Evolutionary conservation across 2,113 vertebrate genomes (phyloP).

Genomic region (Ailurus styani): DNA sequence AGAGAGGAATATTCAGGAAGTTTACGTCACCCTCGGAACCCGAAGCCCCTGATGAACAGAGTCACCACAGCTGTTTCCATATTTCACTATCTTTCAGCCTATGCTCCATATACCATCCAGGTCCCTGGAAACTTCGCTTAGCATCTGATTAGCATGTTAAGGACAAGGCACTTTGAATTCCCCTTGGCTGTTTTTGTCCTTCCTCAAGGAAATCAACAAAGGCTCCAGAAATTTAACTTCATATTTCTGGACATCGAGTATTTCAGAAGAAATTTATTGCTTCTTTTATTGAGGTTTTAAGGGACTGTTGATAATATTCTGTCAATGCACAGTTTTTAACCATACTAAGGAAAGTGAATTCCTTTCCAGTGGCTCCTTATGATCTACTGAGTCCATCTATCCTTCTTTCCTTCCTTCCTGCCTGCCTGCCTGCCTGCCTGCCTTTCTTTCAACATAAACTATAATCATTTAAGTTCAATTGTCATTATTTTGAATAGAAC

Average conservation of each 20-base stretch:
- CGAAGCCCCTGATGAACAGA: not conserved
- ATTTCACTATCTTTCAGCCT: conserved; percentile 30
- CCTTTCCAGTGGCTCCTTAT: not conserved
- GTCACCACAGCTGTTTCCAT: rapidly evolving
- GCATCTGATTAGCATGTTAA: not conserved
- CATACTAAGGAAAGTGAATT: not conserved
- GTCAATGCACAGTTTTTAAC: conserved; percentile 11
- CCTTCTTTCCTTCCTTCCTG: not conserved
- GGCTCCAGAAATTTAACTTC: conserved; percentile 33
- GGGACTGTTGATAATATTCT: not conserved
- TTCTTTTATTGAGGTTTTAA: conserved; percentile 25
- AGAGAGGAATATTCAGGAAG: not conserved
- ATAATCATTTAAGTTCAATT: conserved; percentile 32
- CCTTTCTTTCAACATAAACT: not conserved
- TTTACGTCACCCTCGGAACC: not conserved
- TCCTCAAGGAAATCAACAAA: conserved; percentile 6
- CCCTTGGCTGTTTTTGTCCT: not conserved
- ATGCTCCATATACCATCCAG: not conserved
- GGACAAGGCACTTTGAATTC: not conserved
- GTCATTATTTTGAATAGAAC: conserved; percentile 35
- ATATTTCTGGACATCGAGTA: not conserved
- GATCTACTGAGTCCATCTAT: not conserved
- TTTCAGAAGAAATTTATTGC: conserved; percentile 22
- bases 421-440: not conserved
- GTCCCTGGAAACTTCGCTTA: conserved; percentile 33